Evolutionary conservation across 1,140 invertebrate genomes (phyloP).

Genomic region (Drosophila erecta): DNA sequence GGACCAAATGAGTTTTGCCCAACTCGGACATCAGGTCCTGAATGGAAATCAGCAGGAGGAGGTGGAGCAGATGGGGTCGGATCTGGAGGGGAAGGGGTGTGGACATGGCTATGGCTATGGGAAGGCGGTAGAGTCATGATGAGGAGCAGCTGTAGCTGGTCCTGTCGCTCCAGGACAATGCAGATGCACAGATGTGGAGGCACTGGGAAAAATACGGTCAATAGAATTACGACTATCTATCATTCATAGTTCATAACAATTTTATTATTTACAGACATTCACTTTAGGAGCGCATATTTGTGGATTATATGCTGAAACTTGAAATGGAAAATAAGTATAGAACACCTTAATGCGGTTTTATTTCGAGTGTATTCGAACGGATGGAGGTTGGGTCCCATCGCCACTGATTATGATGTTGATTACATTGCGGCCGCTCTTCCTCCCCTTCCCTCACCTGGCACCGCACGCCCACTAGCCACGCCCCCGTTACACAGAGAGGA

Average conservation of each 20-base stretch:
- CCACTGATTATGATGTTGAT: conserved; percentile 66
- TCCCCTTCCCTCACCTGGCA: background rate
- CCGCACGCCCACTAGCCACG: background rate
- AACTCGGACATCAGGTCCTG: conserved; percentile 49
- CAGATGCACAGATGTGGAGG: conserved; percentile 39
- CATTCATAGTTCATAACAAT: too few relatives aligned
- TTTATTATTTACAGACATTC: too few relatives aligned
- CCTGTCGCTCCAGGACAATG: conserved; percentile 59
- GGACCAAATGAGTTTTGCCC: conserved; percentile 39
- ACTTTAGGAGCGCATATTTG: too few relatives aligned
- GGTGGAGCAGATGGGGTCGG: too few relatives aligned
- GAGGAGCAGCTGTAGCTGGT: conserved; percentile 40
- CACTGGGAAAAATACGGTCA: conserved; percentile 2
- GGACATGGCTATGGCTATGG: conserved; percentile 4
- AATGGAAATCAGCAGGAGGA: conserved; percentile 8
- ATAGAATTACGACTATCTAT: too few relatives aligned
- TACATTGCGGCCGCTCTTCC: conserved; percentile 40
- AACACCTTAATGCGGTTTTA: background rate
- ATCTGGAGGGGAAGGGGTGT: background rate
- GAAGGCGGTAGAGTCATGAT: conserved; percentile 21
- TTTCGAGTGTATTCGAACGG: conserved; percentile 1
- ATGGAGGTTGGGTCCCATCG: conserved; percentile 12
- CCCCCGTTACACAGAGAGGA: conserved; percentile 1
- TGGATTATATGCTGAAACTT: too few relatives aligned
- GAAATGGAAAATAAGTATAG: too few relatives aligned